Conservation (phyloP, 2,888 invertebrate species). For the Frankliniella fusca region DNA sequence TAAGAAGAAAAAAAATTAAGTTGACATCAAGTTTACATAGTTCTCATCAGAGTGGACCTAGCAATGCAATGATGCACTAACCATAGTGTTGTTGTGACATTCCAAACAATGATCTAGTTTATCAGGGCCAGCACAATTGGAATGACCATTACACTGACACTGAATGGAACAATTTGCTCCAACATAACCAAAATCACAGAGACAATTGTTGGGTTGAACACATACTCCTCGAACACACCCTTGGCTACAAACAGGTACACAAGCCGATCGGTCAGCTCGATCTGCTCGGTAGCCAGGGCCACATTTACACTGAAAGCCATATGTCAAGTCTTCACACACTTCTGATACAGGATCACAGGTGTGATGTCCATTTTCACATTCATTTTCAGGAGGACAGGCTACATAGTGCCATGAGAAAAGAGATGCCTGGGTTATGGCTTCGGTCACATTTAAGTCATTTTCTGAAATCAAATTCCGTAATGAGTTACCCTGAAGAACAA, state of each 20-base stretch:
- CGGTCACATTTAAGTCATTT: conserved; percentile 37
- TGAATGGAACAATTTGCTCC: conserved; percentile 90
- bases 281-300: conserved; percentile 65
- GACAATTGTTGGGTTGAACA: conserved; percentile 75
- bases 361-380: conserved; percentile 87
- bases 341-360: conserved; percentile 83
- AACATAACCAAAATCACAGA: conserved; percentile 91
- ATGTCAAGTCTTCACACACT: conserved; percentile 75
- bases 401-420: conserved; percentile 83
- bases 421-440: conserved; percentile 24
- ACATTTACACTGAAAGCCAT: conserved; percentile 83
- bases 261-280: conserved; percentile 21
- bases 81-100: conserved; percentile 82
- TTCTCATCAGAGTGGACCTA: too few species aligned
- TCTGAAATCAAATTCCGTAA: not conserved
- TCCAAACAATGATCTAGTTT: conserved; percentile 73
- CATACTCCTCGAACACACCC: conserved; percentile 84
- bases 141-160: conserved; percentile 92
- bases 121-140: conserved; percentile 84
- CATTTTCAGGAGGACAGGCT: conserved; percentile 87
- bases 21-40: too few species aligned
- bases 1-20: conserved; percentile 31
- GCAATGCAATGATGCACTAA: not conserved
- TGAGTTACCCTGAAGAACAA: too few species aligned
- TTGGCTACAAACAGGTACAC: conserved; percentile 61